These are phyloP conservation scores for Tetranychus piercei DNA, from an alignment of 2,888 invertebrate species.

Conservation along the genomic window DNA sequence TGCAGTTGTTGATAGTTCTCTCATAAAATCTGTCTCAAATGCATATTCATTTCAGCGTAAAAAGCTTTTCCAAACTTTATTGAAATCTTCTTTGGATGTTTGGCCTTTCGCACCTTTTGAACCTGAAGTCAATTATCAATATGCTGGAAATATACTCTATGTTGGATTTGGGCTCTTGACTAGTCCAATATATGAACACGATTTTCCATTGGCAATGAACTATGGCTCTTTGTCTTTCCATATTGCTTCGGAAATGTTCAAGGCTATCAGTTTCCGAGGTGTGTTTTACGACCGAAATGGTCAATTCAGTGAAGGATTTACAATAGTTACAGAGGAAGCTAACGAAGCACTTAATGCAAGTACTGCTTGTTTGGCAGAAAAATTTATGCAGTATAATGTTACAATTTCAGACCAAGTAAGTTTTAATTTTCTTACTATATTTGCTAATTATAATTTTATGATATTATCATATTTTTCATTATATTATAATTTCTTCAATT, in stretches of 20 bases:
- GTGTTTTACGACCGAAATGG: constrained; percentile 29
- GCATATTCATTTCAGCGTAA: constrained; percentile 22
- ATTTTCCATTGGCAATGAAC: constrained; percentile 36
- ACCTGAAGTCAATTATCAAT: constrained; percentile 22
- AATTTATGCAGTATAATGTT: neutral
- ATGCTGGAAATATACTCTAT: constrained; percentile 30
- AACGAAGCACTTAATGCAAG: constrained; percentile 20
- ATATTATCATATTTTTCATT: too few species aligned
- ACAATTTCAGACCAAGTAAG: neutral
- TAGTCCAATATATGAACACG: constrained; percentile 35
- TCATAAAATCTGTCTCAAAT: constrained; percentile 23
- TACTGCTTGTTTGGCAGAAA: neutral
- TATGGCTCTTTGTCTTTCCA: constrained; percentile 39
- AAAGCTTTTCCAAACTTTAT: constrained; percentile 23
- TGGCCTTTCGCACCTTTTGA: constrained; percentile 25
- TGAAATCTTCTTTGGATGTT: constrained; percentile 19
- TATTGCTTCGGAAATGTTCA: constrained; percentile 36
- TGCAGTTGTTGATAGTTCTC: constrained; percentile 21
- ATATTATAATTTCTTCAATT: too few species aligned
- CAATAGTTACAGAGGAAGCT: neutral
- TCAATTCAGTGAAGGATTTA: constrained; percentile 1
- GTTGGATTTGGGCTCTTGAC: constrained; percentile 36
- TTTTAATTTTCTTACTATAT: too few species aligned
- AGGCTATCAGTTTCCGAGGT: constrained; percentile 36
- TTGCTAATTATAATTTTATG: too few species aligned